Conservation (phyloP, 2,888 invertebrate genomes). For the Dasysyrphus albostriatus region DNA sequence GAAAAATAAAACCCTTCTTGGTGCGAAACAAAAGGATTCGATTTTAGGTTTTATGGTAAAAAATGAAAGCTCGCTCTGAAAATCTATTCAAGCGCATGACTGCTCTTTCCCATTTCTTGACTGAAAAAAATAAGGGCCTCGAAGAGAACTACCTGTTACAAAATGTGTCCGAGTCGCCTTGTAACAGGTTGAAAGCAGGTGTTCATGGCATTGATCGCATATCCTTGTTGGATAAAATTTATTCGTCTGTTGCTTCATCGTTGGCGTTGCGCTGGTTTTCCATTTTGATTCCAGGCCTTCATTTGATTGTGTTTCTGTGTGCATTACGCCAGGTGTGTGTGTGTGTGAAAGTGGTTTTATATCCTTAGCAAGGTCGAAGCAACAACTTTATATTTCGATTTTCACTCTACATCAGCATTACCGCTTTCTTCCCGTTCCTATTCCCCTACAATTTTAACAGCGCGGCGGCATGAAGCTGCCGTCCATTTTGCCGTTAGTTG, state of each 20-base stretch:
- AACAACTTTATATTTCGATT: constrained; percentile 58
- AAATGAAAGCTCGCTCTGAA: constrained; percentile 44
- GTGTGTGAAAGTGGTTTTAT: constrained; percentile 20
- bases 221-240: constrained; percentile 72
- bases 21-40: background rate
- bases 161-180: constrained; percentile 48
- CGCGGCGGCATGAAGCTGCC: background rate
- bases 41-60: constrained; percentile 31
- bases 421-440: background rate
- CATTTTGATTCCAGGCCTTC: constrained; percentile 21
- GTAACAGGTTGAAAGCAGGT: constrained; percentile 75
- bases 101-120: constrained; percentile 7
- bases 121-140: background rate
- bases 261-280: background rate
- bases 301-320: background rate
- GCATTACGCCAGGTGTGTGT: background rate
- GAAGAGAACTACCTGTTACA: constrained; percentile 70
- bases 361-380: constrained; percentile 61
- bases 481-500: constrained; percentile 45
- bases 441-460: background rate
- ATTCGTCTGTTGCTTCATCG: constrained; percentile 39
- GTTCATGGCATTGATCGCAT: constrained; percentile 75
- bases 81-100: background rate
- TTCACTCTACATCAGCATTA: constrained; percentile 1
- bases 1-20: constrained; percentile 7